Evolutionary conservation across 2,113 vertebrate genomes (phyloP).

Genomic region (Gallinago paraguaiae): DNA sequence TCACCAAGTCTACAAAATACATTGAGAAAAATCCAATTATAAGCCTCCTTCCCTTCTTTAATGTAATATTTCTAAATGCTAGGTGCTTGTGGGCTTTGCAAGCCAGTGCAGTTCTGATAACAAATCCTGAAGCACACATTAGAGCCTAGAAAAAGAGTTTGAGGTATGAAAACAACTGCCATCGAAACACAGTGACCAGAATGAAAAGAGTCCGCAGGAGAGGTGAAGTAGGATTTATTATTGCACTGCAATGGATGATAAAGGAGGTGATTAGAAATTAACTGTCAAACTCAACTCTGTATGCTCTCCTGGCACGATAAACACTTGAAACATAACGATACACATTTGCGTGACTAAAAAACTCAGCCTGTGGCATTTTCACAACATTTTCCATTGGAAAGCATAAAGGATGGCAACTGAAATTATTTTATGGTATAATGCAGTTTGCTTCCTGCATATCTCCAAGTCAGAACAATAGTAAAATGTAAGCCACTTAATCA

Average conservation of each 20-base stretch:
- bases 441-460: not conserved
- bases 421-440: not conserved
- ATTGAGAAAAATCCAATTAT: not conserved
- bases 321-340: not conserved
- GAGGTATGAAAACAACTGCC: conserved; percentile 1
- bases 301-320: not conserved
- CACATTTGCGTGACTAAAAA: conserved; percentile 7
- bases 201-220: not conserved
- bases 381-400: conserved; percentile 4
- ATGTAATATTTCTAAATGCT: not conserved
- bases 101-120: not conserved
- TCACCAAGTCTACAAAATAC: not conserved
- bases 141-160: not conserved
- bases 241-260: conserved; percentile 1
- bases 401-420: not conserved
- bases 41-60: not conserved
- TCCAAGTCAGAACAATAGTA: not conserved
- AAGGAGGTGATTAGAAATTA: conserved; percentile 52
- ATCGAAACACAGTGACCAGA: not conserved
- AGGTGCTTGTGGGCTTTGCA: not conserved
- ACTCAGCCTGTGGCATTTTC: conserved; percentile 2
- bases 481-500: not conserved
- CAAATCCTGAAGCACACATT: not conserved
- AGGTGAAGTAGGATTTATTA: conserved; percentile 27
- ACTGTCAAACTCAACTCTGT: conserved; percentile 34